phyloP scores from a whole-genome alignment of 2,888 invertebrate species.

The Pandemis cinnamomeana region DNA sequence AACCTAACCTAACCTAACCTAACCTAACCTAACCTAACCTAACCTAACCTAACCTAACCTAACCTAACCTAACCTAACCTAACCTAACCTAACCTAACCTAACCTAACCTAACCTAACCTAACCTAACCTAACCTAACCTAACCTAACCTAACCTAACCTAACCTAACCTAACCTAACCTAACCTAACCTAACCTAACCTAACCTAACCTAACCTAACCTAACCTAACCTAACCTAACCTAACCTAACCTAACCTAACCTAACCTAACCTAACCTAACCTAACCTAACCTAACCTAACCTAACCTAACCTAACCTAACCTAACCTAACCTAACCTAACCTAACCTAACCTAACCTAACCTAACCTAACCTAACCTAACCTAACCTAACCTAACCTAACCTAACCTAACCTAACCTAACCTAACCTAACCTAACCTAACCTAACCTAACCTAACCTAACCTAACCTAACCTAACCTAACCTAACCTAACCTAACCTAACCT shows the following conservation, averaged over 20 bases:
- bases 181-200: conserved; percentile 33
- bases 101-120: conserved; percentile 29
- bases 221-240: conserved; percentile 35
- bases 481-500: conserved; percentile 29
- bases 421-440: conserved; percentile 32
- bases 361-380: conserved; percentile 41
- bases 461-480: conserved; percentile 23
- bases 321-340: conserved; percentile 29
- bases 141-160: conserved; percentile 27
- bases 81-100: conserved; percentile 30
- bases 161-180: conserved; percentile 35
- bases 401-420: conserved; percentile 34
- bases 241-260: conserved; percentile 34
- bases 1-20: conserved; percentile 21
- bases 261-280: conserved; percentile 34
- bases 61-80: conserved; percentile 22
- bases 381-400: conserved; percentile 36
- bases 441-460: conserved; percentile 31
- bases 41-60: conserved; percentile 20
- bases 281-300: conserved; percentile 32
- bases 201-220: conserved; percentile 22
- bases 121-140: conserved; percentile 14
- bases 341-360: conserved; percentile 31
- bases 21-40: conserved; percentile 24
- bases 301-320: conserved; percentile 23